Conservation (phyloP, 2,888 invertebrate genomes). For the Macaria liturata region DNA sequence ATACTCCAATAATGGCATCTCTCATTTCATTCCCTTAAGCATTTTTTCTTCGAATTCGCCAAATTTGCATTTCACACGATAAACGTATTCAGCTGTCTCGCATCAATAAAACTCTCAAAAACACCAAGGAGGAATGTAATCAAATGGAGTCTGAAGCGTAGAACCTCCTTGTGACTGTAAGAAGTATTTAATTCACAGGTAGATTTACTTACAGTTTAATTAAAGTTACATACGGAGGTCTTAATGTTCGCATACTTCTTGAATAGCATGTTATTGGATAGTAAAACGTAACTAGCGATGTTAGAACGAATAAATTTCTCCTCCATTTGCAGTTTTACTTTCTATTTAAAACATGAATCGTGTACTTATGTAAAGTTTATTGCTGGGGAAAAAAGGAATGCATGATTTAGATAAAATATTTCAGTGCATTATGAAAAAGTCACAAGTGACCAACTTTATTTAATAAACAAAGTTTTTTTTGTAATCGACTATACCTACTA, state of each 20-base stretch:
- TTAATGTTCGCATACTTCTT: conserved; percentile 9
- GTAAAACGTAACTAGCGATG: conserved; percentile 17
- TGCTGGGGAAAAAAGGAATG: no score
- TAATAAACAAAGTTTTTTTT: no score
- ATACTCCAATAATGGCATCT: neutral
- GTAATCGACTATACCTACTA: no score
- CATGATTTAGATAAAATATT: no score
- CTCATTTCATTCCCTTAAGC: neutral
- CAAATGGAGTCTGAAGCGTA: conserved; percentile 3
- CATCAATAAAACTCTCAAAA: conserved; percentile 17
- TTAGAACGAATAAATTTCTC: conserved; percentile 6
- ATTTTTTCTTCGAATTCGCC: neutral
- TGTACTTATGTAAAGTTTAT: no score
- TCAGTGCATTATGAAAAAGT: no score
- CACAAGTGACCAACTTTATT: no score
- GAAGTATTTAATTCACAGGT: conserved; percentile 15
- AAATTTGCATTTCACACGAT: neutral
- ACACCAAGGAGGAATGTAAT: conserved; percentile 22
- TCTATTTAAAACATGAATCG: neutral
- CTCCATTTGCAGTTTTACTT: conserved; percentile 2
- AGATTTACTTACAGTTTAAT: conserved; percentile 22
- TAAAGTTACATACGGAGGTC: conserved; percentile 13
- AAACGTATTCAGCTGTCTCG: conserved; percentile 11
- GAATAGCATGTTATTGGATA: conserved; percentile 12
- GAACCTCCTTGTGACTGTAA: neutral